A percentile compares a stretch with the other conserved stretches of the same genome.
Evolutionary conservation across 2,797 vertebrate species (phyloP).

Genomic region (Sphenodon punctatus): DNA sequence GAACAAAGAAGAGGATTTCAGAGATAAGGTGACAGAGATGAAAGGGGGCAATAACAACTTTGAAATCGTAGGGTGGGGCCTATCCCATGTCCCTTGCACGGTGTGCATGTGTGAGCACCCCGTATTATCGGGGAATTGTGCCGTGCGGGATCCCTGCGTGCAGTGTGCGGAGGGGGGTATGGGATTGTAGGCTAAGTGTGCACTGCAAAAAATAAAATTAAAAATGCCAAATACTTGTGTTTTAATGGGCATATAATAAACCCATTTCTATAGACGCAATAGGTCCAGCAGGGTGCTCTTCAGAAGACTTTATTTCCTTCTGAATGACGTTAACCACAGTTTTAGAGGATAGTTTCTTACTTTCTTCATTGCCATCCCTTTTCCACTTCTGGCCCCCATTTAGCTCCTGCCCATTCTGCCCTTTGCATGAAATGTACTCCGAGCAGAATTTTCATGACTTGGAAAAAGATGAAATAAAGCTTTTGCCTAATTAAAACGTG

Average conservation of each 20-base stretch:
- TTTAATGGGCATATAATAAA: not conserved
- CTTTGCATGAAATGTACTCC: not conserved
- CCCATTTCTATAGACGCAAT: not conserved
- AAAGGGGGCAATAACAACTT: not conserved
- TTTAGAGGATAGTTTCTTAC: not conserved
- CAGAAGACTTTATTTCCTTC: not conserved
- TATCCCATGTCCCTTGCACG: no score
- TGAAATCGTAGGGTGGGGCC: no score
- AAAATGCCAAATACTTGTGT: not conserved
- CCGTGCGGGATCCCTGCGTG: no score
- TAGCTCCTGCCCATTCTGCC: not conserved
- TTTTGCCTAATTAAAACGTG: conserved; percentile 33
- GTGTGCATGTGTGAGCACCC: no score
- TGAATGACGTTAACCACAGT: not conserved
- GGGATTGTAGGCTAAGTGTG: no score
- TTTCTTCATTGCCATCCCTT: not conserved
- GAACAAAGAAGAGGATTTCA: no score
- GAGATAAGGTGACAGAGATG: no score
- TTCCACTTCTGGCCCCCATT: not conserved
- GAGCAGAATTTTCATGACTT: not conserved
- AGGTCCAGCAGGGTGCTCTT: not conserved
- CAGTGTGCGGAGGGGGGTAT: no score
- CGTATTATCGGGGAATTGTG: no score
- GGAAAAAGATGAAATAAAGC: conserved; percentile 13
- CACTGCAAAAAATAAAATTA: not conserved